Base-by-base conservation (phyloP, 2,797 vertebrate species). In the Pipistrellus nathusii region DNA sequence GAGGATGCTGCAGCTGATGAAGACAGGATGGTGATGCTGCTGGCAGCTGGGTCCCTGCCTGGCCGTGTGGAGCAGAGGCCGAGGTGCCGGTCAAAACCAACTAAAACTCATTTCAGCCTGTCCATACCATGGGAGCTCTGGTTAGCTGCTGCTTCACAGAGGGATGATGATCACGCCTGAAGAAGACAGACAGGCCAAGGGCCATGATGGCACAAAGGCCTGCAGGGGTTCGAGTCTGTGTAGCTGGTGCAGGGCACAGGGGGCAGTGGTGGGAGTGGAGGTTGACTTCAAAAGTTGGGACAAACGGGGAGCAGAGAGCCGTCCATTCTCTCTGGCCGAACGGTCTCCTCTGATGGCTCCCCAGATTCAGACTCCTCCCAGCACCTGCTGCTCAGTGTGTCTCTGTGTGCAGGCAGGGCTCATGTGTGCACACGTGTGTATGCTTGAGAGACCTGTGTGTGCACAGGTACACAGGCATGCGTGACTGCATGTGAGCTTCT, bases 381-480 rank as follows among this genome's bases (percentile, higher is more conserved):
- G 38, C 1, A 0, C 41, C 64, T 32, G 2, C 7, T 66, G 18
- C 46, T 73, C 62, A 17, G 51, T 11, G 30, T 35, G 5, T 38
- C 30, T 20, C 55, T 44, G 30, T 64, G 62, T 51, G 30, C 72
- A 75, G 84, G n/a, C 5, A 10, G n/a, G 53, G 41, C 18, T 44
- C 8, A 2, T 2, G 15, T 5, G 21, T 32, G 21, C 17, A 25
- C 18, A 3, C 3, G 2, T 0, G 15, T 66, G 38, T 73, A 14
- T 62, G 12, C 2, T 11, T 8, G 35, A 27, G 71, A 68, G 20
- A 44, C 64, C 7, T 44, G n/a, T n/a, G 13, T 21, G 25, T 80
- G 62, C 27, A 35, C 20, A 77, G 55, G 23, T 27, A 27, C 5
- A 2, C 8, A 30, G 23, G 44, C 21, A 5, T 30, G n/a, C 9